Evolutionary conservation across 1,140 invertebrate genomes (phyloP).

Genomic region (Bemisia tabaci): DNA sequence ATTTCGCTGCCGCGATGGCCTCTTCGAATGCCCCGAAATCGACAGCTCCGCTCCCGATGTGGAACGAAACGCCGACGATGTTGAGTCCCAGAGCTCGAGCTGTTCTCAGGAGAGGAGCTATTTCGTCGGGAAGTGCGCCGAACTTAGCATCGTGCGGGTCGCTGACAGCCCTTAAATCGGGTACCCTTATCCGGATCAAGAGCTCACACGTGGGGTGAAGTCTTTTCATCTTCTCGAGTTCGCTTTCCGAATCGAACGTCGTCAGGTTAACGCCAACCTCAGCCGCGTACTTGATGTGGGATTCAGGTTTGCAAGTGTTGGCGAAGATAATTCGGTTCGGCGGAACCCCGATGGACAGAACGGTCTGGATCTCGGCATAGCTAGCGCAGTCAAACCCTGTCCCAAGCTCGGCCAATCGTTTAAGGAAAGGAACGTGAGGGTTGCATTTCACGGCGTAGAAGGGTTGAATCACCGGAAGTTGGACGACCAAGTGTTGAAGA

Average conservation of each 20-base stretch:
- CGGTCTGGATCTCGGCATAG: slow-evolving; percentile 74
- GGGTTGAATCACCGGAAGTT: no score
- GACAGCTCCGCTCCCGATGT: slow-evolving; percentile 73
- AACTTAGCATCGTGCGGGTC: slow-evolving; percentile 87
- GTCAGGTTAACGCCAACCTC: slow-evolving; percentile 59
- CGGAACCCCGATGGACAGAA: slow-evolving; percentile 59
- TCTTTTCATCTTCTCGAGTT: slow-evolving; percentile 79
- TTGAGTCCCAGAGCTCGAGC: slow-evolving; percentile 56
- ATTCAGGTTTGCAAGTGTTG: slow-evolving; percentile 87
- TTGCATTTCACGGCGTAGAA: slow-evolving; percentile 99
- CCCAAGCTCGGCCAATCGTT: slow-evolving; percentile 72
- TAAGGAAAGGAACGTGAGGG: slow-evolving; percentile 64
- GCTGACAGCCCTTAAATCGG: no score
- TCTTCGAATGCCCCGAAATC: slow-evolving; percentile 58
- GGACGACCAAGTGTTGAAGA: no score
- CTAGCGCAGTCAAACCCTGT: slow-evolving; percentile 91
- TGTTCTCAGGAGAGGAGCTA: slow-evolving; percentile 64
- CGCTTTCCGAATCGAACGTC: slow-evolving; percentile 90
- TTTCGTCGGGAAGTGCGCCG: slow-evolving; percentile 67
- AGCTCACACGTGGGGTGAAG: slow-evolving; percentile 65
- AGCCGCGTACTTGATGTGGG: slow-evolving; percentile 74
- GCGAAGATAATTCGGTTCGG: slow-evolving; percentile 84
- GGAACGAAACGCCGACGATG: slow-evolving; percentile 77
- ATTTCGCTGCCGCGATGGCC: slow-evolving; percentile 50
- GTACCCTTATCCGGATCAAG: no score